A percentile compares a stretch with the other conserved stretches of the same genome.
These are phyloP conservation scores for Plutomurus gul DNA, from an alignment of 1,140 invertebrate species.

Conservation along the genomic window DNA sequence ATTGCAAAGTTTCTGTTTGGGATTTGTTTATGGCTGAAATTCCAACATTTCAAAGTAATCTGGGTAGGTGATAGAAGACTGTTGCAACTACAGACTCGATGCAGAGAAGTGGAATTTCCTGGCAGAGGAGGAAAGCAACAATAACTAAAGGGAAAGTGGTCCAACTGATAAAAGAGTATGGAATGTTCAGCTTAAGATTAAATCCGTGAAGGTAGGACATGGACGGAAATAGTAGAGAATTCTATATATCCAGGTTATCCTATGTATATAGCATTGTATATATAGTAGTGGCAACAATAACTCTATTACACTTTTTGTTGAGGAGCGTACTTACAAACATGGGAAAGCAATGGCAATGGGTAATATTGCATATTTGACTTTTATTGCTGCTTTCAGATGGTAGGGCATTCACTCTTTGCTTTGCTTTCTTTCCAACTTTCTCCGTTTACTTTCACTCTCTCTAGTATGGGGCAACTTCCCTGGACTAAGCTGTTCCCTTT, in stretches of 20 bases:
- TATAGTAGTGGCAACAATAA: neutral
- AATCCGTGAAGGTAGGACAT: slow-evolving; percentile 9
- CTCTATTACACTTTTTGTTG: neutral
- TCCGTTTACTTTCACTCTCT: neutral
- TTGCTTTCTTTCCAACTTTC: neutral
- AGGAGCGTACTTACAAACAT: neutral
- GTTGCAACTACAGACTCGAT: too few relatives aligned
- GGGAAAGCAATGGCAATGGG: neutral
- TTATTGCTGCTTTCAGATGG: neutral
- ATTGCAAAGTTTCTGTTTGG: neutral
- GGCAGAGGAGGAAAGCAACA: neutral
- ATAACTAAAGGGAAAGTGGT: neutral
- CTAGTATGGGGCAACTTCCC: neutral
- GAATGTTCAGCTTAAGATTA: neutral
- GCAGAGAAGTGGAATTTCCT: neutral
- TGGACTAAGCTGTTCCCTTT: neutral
- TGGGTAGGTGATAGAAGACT: neutral
- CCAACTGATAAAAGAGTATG: neutral
- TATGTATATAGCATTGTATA: neutral
- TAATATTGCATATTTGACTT: slow-evolving; percentile 14
- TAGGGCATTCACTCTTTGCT: neutral
- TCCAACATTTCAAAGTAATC: neutral
- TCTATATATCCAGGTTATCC: too few relatives aligned
- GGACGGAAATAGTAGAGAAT: too few relatives aligned
- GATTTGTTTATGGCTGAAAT: neutral